Conservation (phyloP, 2,113 vertebrate genomes). For the Tamias sibiricus region DNA sequence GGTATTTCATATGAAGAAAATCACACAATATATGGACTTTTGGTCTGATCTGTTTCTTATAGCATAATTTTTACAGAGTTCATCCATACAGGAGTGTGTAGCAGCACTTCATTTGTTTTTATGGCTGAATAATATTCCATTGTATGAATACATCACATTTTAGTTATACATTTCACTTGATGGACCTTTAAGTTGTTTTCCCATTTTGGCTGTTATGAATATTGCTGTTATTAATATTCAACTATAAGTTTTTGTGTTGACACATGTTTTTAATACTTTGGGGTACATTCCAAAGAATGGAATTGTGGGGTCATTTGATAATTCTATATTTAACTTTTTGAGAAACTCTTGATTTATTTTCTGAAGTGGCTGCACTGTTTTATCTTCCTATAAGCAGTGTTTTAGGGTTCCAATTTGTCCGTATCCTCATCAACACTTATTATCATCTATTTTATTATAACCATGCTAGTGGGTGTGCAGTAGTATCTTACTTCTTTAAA, state of each 20-base stretch:
- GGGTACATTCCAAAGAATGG: neutral
- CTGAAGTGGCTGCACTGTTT: neutral
- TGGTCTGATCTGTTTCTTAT: neutral
- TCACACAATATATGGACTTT: neutral
- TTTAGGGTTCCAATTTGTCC: neutral
- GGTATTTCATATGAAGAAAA: neutral
- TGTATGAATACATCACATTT: neutral
- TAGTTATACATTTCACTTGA: neutral
- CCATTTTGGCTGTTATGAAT: neutral
- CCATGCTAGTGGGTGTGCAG: neutral
- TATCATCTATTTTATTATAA: neutral
- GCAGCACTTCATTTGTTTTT: neutral
- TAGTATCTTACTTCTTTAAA: neutral
- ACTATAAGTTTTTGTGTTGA: neutral
- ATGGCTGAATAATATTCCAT: neutral
- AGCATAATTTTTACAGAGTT: neutral
- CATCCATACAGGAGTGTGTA: neutral
- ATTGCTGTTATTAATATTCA: neutral
- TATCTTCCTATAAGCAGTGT: neutral
- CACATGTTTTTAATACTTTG: neutral
- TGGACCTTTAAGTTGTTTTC: neutral
- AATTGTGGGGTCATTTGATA: neutral
- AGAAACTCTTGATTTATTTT: neutral
- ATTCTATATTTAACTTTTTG: neutral
- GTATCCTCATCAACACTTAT: neutral